Evolutionary conservation across 64 coral and sea anemone species (phyloP).

Genomic region (Stichodactyla helianthus): DNA sequence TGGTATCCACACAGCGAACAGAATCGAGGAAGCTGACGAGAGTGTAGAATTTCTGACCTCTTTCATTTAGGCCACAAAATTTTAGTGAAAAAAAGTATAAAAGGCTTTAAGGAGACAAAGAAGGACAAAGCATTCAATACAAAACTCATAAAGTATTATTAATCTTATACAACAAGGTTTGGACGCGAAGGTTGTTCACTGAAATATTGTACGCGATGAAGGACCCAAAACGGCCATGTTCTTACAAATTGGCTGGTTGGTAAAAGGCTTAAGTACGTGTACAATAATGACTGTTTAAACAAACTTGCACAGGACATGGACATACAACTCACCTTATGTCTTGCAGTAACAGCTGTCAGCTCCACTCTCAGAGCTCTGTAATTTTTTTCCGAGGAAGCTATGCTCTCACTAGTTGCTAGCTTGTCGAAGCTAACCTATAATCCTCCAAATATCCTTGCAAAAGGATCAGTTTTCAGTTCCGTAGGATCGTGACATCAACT

Average conservation of each 20-base stretch:
- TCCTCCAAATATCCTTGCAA: background rate
- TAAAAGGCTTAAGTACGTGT: conserved; percentile 1
- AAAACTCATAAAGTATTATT: background rate
- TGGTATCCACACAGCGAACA: background rate
- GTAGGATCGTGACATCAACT: background rate
- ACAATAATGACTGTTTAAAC: background rate
- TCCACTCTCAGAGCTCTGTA: background rate
- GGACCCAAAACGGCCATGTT: background rate
- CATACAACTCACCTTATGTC: background rate
- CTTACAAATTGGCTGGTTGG: background rate
- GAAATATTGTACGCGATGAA: background rate
- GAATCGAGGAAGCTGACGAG: background rate
- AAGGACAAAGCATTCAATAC: background rate
- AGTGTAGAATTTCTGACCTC: conserved; percentile 8
- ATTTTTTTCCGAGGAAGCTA: background rate
- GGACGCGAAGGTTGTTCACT: background rate
- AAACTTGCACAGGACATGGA: background rate
- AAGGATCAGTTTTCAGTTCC: background rate
- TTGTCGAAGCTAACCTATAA: background rate
- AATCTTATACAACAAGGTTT: background rate
- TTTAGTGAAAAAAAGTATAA: background rate
- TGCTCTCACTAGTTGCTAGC: background rate
- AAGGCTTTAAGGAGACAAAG: background rate
- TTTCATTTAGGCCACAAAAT: background rate
- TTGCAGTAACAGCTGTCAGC: background rate